These are phyloP conservation scores for Diadegma fenestrale DNA, from an alignment of 2,888 invertebrate genomes.

Conservation along the genomic window DNA sequence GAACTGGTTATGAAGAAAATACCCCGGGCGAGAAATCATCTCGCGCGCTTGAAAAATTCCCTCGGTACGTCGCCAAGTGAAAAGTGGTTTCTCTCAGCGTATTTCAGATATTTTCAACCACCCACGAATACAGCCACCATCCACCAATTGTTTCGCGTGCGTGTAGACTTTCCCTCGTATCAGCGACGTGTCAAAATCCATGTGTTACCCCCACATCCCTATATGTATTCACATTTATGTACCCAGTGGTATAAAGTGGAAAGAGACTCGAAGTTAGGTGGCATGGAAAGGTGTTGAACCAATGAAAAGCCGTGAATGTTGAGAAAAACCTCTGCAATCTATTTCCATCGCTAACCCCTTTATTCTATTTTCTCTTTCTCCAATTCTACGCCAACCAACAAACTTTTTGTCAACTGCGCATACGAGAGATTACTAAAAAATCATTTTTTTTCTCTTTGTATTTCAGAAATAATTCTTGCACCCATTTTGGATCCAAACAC, in stretches of 20 bases:
- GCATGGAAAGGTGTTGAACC: conserved; percentile 49
- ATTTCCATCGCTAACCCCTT: conserved; percentile 22
- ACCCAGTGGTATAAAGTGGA: conserved; percentile 35
- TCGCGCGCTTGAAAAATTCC: conserved; percentile 62
- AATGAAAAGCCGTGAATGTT: conserved; percentile 33
- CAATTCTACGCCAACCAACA: conserved; percentile 34
- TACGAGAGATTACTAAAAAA: background rate
- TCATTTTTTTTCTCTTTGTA: background rate
- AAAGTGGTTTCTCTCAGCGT: conserved; percentile 62
- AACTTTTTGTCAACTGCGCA: conserved; percentile 13
- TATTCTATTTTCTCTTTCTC: conserved; percentile 25
- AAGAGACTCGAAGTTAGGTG: conserved; percentile 42
- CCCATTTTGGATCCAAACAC: background rate
- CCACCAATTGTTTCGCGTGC: conserved; percentile 52
- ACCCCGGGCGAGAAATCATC: conserved; percentile 58
- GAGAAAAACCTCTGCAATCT: conserved; percentile 53
- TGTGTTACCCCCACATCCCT: background rate
- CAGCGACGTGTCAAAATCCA: conserved; percentile 11
- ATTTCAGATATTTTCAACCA: conserved; percentile 60
- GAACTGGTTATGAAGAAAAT: conserved; percentile 52
- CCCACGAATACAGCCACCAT: conserved; percentile 39
- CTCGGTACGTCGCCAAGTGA: conserved; percentile 50
- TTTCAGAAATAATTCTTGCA: background rate
- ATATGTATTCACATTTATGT: background rate
- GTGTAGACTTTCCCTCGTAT: conserved; percentile 14